These are phyloP conservation scores for Thymelicus acteon DNA, from an alignment of 2,888 invertebrate species.

Conservation along the genomic window DNA sequence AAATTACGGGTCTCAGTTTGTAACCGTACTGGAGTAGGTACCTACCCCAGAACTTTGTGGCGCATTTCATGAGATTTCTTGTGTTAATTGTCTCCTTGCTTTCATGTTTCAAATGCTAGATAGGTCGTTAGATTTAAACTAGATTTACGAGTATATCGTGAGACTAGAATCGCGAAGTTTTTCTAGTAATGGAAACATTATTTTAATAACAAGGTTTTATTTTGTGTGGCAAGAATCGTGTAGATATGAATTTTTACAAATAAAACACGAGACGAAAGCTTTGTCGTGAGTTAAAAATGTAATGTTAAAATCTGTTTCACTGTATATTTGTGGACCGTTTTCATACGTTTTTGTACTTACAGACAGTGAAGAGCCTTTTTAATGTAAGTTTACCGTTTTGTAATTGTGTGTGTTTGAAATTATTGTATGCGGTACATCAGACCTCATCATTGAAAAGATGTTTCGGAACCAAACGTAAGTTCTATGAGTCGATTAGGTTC, in stretches of 20 bases:
- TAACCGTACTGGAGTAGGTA: constrained; percentile 20
- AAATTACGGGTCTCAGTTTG: constrained; percentile 46
- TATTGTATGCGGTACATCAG: no score
- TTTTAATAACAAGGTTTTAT: constrained; percentile 17
- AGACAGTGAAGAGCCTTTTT: neutral
- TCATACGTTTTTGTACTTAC: neutral
- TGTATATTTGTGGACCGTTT: neutral
- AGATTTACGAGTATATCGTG: neutral
- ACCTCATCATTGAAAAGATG: no score
- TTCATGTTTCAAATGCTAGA: constrained; percentile 28
- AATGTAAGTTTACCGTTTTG: neutral
- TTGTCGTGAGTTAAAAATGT: constrained; percentile 2
- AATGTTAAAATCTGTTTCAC: neutral
- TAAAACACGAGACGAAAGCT: neutral
- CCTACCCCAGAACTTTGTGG: constrained; percentile 19
- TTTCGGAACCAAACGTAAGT: no score
- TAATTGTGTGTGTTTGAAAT: no score
- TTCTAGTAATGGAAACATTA: constrained; percentile 41
- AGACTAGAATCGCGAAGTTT: constrained; percentile 26
- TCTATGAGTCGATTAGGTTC: no score
- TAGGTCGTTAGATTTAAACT: constrained; percentile 3
- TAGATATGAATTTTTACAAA: constrained; percentile 9
- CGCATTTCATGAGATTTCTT: constrained; percentile 26
- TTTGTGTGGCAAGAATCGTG: constrained; percentile 14
- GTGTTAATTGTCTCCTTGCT: constrained; percentile 34